Percentiles rank a stretch among this genome's conserved stretches.
Evolutionary conservation across 2,797 vertebrate genomes (phyloP).

Genomic region (Acipenser ruthenus): DNA sequence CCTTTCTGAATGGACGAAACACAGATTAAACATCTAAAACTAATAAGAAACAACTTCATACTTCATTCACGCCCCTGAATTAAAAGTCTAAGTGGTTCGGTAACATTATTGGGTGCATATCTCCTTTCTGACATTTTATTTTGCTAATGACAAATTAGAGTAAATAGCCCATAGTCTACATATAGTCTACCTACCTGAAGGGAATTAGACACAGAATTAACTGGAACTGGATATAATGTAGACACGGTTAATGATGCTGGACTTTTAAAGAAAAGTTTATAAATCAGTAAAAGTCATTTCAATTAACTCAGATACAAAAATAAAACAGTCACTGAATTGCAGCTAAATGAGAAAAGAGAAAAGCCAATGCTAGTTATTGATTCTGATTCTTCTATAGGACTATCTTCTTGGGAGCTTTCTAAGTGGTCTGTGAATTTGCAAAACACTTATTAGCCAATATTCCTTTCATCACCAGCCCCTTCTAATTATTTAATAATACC

Average conservation of each 20-base stretch:
- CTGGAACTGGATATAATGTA: background rate
- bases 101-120: slow-evolving; percentile 6
- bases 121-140: background rate
- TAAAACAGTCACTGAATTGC: background rate
- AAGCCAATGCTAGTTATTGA: background rate
- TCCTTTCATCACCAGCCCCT: background rate
- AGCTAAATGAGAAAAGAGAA: background rate
- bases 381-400: no score
- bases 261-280: slow-evolving; percentile 5
- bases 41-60: no score
- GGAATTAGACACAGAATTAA: background rate
- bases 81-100: background rate
- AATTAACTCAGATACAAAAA: slow-evolving; percentile 1
- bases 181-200: background rate
- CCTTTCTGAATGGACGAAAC: no score
- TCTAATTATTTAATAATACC: slow-evolving; percentile 6
- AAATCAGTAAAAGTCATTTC: slow-evolving; percentile 8
- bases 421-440: no score
- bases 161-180: background rate
- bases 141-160: slow-evolving; percentile 4
- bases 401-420: no score
- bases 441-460: no score
- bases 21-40: no score
- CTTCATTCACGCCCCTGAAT: no score
- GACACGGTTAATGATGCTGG: slow-evolving; percentile 7